Percentiles rank a stretch among this genome's conserved stretches.
Conservation (phyloP, 2,113 vertebrate genomes). For the Oreocharis arfaki region DNA sequence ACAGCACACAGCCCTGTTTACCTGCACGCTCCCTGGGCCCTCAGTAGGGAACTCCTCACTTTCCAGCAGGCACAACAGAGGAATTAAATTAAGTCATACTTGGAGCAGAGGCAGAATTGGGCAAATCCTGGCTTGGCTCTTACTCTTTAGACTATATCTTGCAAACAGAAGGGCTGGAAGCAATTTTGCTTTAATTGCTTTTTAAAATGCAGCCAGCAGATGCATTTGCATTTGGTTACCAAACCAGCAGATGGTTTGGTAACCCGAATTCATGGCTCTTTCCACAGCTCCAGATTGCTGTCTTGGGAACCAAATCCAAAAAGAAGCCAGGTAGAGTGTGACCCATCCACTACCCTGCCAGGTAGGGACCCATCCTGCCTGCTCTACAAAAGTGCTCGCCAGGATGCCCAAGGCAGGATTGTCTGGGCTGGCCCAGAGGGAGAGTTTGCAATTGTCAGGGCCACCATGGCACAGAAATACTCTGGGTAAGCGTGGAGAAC, state of each 20-base stretch:
- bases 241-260: constrained; percentile 57
- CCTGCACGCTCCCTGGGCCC: background rate
- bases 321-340: background rate
- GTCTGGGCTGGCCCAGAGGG: background rate
- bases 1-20: background rate
- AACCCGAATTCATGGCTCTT: constrained; percentile 41
- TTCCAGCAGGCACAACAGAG: background rate
- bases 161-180: constrained; percentile 52
- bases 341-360: too few species aligned
- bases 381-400: background rate
- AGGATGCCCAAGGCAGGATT: background rate
- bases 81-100: background rate
- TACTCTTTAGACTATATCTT: constrained; percentile 47
- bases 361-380: background rate
- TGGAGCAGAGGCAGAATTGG: background rate
- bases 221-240: too few species aligned
- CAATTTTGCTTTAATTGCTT: constrained; percentile 56
- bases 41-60: background rate
- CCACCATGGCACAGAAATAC: background rate
- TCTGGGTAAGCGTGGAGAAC: background rate
- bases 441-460: background rate
- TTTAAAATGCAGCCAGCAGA: constrained; percentile 46
- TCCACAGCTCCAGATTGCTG: constrained; percentile 16
- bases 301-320: background rate
- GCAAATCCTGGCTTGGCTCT: constrained; percentile 16